Evolutionary conservation across 2,797 vertebrate genomes (phyloP), one percentile per base, ranked within the genome.

Genomic region (Amblyopsis hoosieri): DNA sequence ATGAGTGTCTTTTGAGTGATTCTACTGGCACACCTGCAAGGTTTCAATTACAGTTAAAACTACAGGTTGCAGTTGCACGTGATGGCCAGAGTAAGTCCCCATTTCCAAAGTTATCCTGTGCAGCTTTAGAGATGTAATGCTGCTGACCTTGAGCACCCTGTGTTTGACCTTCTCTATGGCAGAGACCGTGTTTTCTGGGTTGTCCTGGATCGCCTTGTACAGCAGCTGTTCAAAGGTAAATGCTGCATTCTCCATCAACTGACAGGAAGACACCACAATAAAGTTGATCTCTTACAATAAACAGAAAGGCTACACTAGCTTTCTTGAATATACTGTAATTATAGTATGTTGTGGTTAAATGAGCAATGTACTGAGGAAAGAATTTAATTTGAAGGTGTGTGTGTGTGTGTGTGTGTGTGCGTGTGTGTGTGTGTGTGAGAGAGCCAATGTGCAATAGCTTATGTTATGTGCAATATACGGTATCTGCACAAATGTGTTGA

Each of bases 241-340:
- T 0, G 93, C 91, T 0, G 93, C 93, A 2, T 95, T 97, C 78
- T 93, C 92, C 85, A 94, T 93, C 57, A 98, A 91, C 96, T 98
- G 82, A 73, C 45, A 66, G 33, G 33, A 37, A 37, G 8, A 37
- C 1, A 9, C 5, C 33, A 37, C 33, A 37, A 37, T 37, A 37
- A 37, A 0, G 5, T 37, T 9, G 5, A 9, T 37, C 8, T 37
- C 33, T 37, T 37, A 29, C 23, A 29, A 4, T 29, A 37, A 37
- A 37, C 33, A 37, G 5, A 7, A 37, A 37, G 33, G 33, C 33
- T 9, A 37, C 8, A 29, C 23, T 29, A 29, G 3, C 23, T 29
- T 29, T 29, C 23, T 29, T 29, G 23, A 29, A 29, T 29, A 29
- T 29, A 29, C 23, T 29, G 3, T 29, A 29, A 29, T 29, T 29